Percentiles rank a stretch among this genome's conserved stretches.
Conservation (phyloP, 1,140 invertebrate genomes). For the Hermatobates lingyangjiaoensis region DNA sequence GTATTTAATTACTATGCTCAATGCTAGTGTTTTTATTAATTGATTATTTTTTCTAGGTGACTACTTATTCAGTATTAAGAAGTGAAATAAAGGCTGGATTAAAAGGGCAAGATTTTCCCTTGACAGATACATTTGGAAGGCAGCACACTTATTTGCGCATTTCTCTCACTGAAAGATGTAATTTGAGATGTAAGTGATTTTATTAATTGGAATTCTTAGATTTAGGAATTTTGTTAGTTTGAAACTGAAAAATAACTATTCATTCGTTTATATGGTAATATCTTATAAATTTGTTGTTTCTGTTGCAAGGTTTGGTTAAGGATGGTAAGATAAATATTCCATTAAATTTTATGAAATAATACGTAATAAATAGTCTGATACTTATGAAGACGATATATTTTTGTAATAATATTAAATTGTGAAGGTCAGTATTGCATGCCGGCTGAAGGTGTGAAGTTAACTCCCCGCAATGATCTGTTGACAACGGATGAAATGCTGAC, state of each 20-base stretch:
- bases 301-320: too few species aligned
- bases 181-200: conserved; percentile 70
- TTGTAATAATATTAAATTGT: conserved; percentile 8
- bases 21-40: too few species aligned
- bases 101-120: conserved; percentile 11
- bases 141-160: conserved; percentile 85
- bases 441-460: conserved; percentile 72
- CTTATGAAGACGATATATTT: not conserved
- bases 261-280: too few species aligned
- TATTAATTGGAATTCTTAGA: not conserved
- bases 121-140: conserved; percentile 70
- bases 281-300: too few species aligned
- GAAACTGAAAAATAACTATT: too few species aligned
- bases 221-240: too few species aligned
- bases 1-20: too few species aligned
- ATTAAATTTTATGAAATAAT: too few species aligned
- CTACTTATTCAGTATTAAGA: too few species aligned
- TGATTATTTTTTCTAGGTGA: too few species aligned
- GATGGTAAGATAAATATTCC: too few species aligned
- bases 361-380: not conserved
- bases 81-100: too few species aligned
- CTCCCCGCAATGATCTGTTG: conserved; percentile 51
- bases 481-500: conserved; percentile 66
- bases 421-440: conserved; percentile 92
- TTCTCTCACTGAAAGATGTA: conserved; percentile 88